Conservation (phyloP, 35 echinoderm and acorn worm species). For the Antedon bifida region DNA sequence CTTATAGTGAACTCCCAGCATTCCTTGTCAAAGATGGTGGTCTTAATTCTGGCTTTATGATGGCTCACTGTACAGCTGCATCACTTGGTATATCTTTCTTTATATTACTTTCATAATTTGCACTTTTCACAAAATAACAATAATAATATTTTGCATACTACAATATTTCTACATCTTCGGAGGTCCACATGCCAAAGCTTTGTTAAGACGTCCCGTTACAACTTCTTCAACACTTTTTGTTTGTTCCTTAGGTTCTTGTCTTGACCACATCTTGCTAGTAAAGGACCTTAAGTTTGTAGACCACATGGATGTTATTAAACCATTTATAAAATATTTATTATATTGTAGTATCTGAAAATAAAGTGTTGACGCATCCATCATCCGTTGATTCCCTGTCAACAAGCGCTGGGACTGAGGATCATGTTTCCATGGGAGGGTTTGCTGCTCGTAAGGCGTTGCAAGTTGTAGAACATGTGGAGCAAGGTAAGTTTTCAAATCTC, state of each 20-base stretch:
- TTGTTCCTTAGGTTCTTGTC: too few relatives aligned
- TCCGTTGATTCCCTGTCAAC: slow-evolving; percentile 88
- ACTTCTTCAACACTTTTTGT: too few relatives aligned
- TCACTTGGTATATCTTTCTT: slow-evolving; percentile 70
- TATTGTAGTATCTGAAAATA: slow-evolving; percentile 76
- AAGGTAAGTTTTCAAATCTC: slow-evolving; percentile 25
- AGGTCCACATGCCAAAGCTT: too few relatives aligned
- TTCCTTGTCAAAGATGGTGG: slow-evolving; percentile 72
- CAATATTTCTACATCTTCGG: too few relatives aligned
- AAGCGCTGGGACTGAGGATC: slow-evolving; percentile 75
- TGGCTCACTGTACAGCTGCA: slow-evolving; percentile 83
- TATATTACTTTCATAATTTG: too few relatives aligned
- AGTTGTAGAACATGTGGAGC: slow-evolving; percentile 87
- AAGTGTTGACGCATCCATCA: slow-evolving; percentile 84
- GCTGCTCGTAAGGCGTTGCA: slow-evolving; percentile 47
- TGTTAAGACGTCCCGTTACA: too few relatives aligned
- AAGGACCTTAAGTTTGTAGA: background rate
- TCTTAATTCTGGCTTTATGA: slow-evolving; percentile 85
- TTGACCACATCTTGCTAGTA: too few relatives aligned
- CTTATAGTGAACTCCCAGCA: slow-evolving; percentile 71
- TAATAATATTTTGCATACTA: too few relatives aligned
- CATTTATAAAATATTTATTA: too few relatives aligned
- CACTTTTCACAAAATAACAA: too few relatives aligned
- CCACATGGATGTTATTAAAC: too few relatives aligned
- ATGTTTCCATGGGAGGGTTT: slow-evolving; percentile 85